A percentile compares a stretch with the other conserved stretches of the same genome.
phyloP scores from a whole-genome alignment of 2,113 vertebrate species.

The Gila orcuttii region DNA sequence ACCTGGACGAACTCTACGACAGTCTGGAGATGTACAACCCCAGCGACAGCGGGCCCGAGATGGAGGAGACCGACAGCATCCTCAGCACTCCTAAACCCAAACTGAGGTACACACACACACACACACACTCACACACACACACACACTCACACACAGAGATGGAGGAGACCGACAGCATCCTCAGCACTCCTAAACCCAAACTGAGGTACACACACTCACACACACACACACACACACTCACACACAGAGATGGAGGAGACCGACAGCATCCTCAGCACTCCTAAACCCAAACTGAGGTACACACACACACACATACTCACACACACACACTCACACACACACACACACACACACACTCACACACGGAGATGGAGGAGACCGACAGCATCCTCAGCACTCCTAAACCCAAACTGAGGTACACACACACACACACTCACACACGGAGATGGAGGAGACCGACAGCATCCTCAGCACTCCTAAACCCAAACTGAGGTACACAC shows the following conservation, averaged over 20 bases:
- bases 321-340: constrained; percentile 75
- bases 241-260: no score
- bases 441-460: constrained; percentile 92
- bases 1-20: constrained; percentile 91
- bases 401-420: constrained; percentile 87
- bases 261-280: no score
- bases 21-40: constrained; percentile 95
- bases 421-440: no score
- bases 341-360: no score
- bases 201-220: constrained; percentile 72
- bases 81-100: constrained; percentile 93
- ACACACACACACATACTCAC: constrained; percentile 64
- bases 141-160: constrained; percentile 74
- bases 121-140: constrained; percentile 44
- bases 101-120: constrained; percentile 72
- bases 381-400: constrained; percentile 94
- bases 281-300: no score
- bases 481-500: constrained; percentile 82
- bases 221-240: no score
- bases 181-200: constrained; percentile 92
- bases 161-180: constrained; percentile 92
- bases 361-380: constrained; percentile 87
- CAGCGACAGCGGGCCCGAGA: constrained; percentile 92
- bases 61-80: constrained; percentile 93
- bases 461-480: constrained; percentile 94